Conservation (phyloP, 2,797 vertebrate genomes). For the Paedocypris micromegethes region DNA sequence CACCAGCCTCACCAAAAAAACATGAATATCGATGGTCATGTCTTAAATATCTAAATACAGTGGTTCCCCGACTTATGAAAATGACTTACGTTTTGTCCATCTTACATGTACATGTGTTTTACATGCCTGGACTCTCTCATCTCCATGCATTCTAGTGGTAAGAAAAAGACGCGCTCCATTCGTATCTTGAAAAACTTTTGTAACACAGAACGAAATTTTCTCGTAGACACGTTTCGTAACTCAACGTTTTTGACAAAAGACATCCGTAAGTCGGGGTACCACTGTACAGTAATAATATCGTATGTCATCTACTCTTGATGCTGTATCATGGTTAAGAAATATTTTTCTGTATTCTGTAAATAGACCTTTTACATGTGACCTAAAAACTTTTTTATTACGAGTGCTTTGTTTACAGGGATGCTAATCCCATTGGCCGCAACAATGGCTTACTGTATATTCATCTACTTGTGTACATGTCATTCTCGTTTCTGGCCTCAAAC, state of each 20-base stretch:
- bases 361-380: conserved; percentile 44
- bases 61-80: conserved; percentile 18
- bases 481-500: conserved; percentile 8
- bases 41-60: conserved; percentile 32
- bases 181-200: too few relatives aligned
- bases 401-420: conserved; percentile 60
- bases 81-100: not conserved
- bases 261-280: too few relatives aligned
- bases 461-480: not conserved
- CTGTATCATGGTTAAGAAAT: conserved; percentile 27
- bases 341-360: conserved; percentile 20
- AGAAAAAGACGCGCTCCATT: too few relatives aligned
- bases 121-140: too few relatives aligned
- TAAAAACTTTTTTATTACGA: conserved; percentile 55
- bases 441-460: conserved; percentile 40
- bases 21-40: conserved; percentile 41
- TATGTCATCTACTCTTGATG: conserved; percentile 20
- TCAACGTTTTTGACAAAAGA: too few relatives aligned
- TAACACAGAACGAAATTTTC: too few relatives aligned
- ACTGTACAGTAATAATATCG: too few relatives aligned
- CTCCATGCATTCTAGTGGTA: too few relatives aligned
- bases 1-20: conserved; percentile 46
- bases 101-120: too few relatives aligned
- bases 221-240: too few relatives aligned
- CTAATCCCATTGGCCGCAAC: conserved; percentile 62